Conservation (phyloP, 2,113 vertebrate species). For the Labeo catla region DNA sequence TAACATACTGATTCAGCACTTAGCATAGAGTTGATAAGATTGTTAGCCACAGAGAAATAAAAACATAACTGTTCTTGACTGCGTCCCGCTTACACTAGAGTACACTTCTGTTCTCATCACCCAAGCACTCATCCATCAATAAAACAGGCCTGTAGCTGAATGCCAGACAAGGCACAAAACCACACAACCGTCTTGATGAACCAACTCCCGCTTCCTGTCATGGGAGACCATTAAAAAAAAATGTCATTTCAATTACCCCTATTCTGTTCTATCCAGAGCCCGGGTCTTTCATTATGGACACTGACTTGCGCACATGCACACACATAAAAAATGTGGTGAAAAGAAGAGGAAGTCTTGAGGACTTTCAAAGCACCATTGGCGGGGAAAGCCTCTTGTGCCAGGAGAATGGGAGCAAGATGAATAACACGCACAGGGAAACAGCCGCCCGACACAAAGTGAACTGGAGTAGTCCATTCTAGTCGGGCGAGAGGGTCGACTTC, state of each 20-base stretch:
- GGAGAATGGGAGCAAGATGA: constrained; percentile 73
- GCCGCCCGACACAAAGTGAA: constrained; percentile 69
- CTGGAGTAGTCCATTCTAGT: constrained; percentile 72
- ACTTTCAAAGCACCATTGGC: constrained; percentile 74
- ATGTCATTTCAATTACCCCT: constrained; percentile 69
- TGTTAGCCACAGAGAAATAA: neutral
- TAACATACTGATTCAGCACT: neutral
- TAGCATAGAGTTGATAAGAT: neutral
- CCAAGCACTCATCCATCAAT: constrained; percentile 67
- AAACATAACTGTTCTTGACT: constrained; percentile 30
- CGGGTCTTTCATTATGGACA: constrained; percentile 57
- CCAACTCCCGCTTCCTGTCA: constrained; percentile 56
- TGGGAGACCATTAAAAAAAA: constrained; percentile 67
- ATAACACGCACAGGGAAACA: constrained; percentile 65
- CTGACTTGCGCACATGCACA: constrained; percentile 47
- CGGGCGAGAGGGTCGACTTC: constrained; percentile 59
- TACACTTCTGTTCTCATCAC: constrained; percentile 63
- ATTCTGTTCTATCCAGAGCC: constrained; percentile 58
- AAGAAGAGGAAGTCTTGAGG: constrained; percentile 75
- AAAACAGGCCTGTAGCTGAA: constrained; percentile 66
- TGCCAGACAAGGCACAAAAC: constrained; percentile 64
- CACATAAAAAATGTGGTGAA: constrained; percentile 62
- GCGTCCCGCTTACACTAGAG: neutral
- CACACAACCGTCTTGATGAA: constrained; percentile 36
- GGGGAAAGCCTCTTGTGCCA: constrained; percentile 68